Percentiles rank a stretch among this genome's conserved stretches.
phyloP scores from a whole-genome alignment of 1,140 invertebrate genomes.

The Maniola jurtina region DNA sequence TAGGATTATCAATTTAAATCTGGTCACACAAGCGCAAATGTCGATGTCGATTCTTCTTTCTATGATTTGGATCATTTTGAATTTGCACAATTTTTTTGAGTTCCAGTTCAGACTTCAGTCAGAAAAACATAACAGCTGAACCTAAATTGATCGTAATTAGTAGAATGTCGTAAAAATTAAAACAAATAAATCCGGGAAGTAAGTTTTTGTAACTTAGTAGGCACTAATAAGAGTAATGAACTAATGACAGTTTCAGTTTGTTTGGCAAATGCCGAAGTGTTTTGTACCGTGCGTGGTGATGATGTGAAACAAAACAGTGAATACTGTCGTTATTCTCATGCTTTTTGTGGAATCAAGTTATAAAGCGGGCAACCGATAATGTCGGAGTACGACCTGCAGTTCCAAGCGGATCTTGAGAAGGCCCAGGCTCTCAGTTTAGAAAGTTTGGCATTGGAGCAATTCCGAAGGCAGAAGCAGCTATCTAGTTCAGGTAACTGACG shows the following conservation, averaged over 20 bases:
- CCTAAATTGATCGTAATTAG: too few species aligned
- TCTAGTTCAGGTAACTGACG: slow-evolving; percentile 65
- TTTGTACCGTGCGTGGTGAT: slow-evolving; percentile 35
- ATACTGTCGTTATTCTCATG: slow-evolving; percentile 55
- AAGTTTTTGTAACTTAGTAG: too few species aligned
- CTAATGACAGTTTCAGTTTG: slow-evolving; percentile 26
- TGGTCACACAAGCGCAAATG: too few species aligned
- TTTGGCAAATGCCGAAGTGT: slow-evolving; percentile 41
- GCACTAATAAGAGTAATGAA: background rate
- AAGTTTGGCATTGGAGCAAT: slow-evolving; percentile 89
- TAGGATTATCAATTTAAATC: too few species aligned
- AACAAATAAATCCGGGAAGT: too few species aligned
- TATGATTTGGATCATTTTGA: too few species aligned
- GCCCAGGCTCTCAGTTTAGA: slow-evolving; percentile 92
- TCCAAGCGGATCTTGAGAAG: slow-evolving; percentile 90
- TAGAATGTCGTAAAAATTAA: too few species aligned
- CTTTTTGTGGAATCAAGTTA: slow-evolving; percentile 44
- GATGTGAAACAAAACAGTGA: slow-evolving; percentile 48
- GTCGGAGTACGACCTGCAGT: slow-evolving; percentile 89
- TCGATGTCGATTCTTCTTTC: too few species aligned
- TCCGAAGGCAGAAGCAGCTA: slow-evolving; percentile 82
- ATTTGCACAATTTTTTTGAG: too few species aligned
- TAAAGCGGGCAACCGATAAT: slow-evolving; percentile 53
- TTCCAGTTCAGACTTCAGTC: too few species aligned
- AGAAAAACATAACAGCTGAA: too few species aligned